phyloP scores from a whole-genome alignment of 2,888 invertebrate species.

The Aphodius sticticus region DNA sequence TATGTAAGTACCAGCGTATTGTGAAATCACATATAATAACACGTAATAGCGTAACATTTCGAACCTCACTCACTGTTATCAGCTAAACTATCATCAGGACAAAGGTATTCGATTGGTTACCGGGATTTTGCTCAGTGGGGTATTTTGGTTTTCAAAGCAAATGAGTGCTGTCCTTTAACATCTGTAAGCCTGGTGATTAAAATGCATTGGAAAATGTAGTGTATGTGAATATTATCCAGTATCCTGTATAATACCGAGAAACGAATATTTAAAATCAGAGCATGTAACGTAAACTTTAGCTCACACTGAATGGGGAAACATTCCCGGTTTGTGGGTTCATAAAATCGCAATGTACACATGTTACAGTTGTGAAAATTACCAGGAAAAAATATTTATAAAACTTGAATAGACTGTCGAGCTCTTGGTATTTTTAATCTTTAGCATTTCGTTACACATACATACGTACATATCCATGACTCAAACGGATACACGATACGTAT shows the following conservation, averaged over 20 bases:
- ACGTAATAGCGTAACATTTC: too few relatives aligned
- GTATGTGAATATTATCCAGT: neutral
- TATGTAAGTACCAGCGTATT: too few relatives aligned
- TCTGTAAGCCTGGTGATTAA: too few relatives aligned
- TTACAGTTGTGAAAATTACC: neutral
- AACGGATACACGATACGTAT: slow-evolving; percentile 4
- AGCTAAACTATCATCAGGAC: too few relatives aligned
- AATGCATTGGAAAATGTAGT: neutral
- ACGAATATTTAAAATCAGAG: neutral
- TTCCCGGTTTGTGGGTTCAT: neutral
- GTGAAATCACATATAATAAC: too few relatives aligned
- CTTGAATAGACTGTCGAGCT: neutral
- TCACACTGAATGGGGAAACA: too few relatives aligned
- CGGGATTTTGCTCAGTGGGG: too few relatives aligned
- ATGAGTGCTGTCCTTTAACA: too few relatives aligned
- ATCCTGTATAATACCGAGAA: neutral
- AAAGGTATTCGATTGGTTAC: too few relatives aligned
- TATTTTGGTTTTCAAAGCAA: too few relatives aligned
- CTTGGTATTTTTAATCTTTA: neutral
- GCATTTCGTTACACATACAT: neutral
- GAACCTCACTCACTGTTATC: too few relatives aligned
- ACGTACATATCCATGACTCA: neutral
- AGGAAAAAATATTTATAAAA: neutral
- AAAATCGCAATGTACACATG: neutral
- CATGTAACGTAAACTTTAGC: neutral